phyloP scores from a whole-genome alignment of 2,888 invertebrate genomes.

The Pammene aurita region DNA sequence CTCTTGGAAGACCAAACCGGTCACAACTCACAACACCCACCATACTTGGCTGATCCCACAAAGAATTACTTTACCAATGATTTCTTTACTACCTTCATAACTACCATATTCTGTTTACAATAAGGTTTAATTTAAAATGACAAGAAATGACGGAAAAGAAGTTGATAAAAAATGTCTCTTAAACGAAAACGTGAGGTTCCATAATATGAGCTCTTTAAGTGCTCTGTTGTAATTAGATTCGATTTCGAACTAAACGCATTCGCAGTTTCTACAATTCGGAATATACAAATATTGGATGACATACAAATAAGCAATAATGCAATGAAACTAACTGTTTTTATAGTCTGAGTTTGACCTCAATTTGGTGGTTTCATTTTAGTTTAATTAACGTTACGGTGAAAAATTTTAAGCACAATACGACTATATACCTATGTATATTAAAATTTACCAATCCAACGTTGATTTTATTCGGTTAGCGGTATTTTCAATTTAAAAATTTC shows the following conservation, averaged over 20 bases:
- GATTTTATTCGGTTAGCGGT: neutral
- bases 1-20: constrained; percentile 52
- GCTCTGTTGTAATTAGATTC: constrained; percentile 7
- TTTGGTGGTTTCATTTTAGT: neutral
- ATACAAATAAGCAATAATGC: neutral
- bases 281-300: constrained; percentile 10
- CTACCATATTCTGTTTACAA: neutral
- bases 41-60: constrained; percentile 32
- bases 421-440: too few relatives aligned
- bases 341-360: neutral
- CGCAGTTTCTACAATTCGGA: constrained; percentile 1
- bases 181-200: constrained; percentile 19
- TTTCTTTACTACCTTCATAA: neutral
- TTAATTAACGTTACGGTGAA: too few relatives aligned
- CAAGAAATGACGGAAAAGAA: neutral
- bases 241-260: constrained; percentile 3
- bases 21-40: constrained; percentile 46
- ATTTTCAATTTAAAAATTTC: neutral
- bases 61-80: neutral
- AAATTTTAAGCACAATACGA: too few relatives aligned
- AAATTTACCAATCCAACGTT: neutral
- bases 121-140: neutral
- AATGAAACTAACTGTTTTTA: constrained; percentile 13
- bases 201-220: constrained; percentile 11
- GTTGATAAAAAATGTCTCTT: neutral